Percentiles rank a stretch among this genome's conserved stretches.
Conservation (phyloP, 2,797 vertebrate genomes). For the Chaetodon trifasciatus region DNA sequence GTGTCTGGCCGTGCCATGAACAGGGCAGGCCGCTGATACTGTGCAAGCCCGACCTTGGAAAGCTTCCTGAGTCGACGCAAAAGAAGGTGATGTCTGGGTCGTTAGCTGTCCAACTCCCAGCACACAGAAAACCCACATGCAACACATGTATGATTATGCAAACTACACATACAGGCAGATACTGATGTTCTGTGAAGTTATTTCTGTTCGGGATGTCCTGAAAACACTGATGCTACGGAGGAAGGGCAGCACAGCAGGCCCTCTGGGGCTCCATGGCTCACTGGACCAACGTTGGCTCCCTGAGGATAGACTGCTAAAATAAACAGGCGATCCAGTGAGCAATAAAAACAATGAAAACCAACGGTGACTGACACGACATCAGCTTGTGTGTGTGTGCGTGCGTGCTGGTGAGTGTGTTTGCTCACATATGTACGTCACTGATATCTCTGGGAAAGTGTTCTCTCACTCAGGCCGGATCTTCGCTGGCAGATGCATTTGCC, state of each 20-base stretch:
- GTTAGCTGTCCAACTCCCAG: not conserved
- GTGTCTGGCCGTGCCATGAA: conserved; percentile 42
- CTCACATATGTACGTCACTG: conserved; percentile 75
- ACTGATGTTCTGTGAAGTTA: conserved; percentile 5
- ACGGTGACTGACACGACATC: conserved; percentile 48
- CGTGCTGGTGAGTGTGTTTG: conserved; percentile 41
- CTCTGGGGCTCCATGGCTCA: conserved; percentile 19
- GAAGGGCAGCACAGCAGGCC: conserved; percentile 14
- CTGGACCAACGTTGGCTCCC: conserved; percentile 27
- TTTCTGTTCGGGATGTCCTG: conserved; percentile 17
- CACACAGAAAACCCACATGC: not conserved
- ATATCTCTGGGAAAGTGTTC: conserved; percentile 84
- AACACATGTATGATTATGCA: not conserved
- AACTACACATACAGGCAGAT: not conserved
- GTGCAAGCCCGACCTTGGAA: conserved; percentile 9
- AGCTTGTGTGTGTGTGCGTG: conserved; percentile 31
- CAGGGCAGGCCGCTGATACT: conserved; percentile 46
- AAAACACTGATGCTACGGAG: conserved; percentile 20
- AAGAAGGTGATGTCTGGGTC: conserved; percentile 29
- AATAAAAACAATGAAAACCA: conserved; percentile 65
- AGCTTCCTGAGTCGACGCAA: conserved; percentile 48
- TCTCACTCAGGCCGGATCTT: conserved; percentile 71
- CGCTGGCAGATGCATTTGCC: conserved; percentile 77
- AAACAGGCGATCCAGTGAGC: conserved; percentile 57
- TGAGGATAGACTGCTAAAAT: conserved; percentile 47